These are phyloP conservation scores for Ailuropoda melanoleuca DNA, from an alignment of 2,113 vertebrate species.

Conservation along the genomic window DNA sequence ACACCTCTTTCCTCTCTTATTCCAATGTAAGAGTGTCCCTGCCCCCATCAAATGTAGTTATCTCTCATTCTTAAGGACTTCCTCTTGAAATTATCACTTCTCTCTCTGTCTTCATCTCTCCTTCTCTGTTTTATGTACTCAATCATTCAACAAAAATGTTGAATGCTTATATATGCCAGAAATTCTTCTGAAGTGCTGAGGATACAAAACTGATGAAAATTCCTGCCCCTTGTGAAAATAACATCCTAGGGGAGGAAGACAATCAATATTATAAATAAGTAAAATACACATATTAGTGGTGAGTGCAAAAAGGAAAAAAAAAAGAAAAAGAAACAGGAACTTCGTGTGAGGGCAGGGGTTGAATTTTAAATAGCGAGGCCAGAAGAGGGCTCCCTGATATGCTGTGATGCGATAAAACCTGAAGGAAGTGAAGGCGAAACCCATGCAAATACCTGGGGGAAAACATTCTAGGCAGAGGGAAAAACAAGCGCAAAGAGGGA, in stretches of 20 bases:
- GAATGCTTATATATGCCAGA: neutral
- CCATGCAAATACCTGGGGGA: neutral
- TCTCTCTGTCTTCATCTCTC: neutral
- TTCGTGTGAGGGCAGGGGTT: neutral
- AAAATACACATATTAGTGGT: neutral
- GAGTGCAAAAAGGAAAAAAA: neutral
- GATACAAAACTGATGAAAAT: neutral
- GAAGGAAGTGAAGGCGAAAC: neutral
- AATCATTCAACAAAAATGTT: constrained; percentile 2
- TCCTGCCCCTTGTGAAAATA: neutral
- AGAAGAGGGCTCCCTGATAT: neutral
- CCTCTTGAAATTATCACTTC: neutral
- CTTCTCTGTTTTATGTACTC: neutral
- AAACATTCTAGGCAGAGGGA: neutral
- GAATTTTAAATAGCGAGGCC: neutral
- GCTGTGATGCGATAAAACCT: neutral
- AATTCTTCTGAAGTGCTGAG: neutral
- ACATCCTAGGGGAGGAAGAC: neutral
- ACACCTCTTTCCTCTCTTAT: neutral
- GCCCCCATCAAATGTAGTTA: neutral
- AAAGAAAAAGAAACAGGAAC: neutral
- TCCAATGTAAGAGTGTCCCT: neutral
- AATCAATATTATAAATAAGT: neutral
- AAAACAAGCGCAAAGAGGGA: neutral
- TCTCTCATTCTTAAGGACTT: neutral